phyloP scores from a whole-genome alignment of 2,797 vertebrate genomes.

The Sebastes wilsoni region DNA sequence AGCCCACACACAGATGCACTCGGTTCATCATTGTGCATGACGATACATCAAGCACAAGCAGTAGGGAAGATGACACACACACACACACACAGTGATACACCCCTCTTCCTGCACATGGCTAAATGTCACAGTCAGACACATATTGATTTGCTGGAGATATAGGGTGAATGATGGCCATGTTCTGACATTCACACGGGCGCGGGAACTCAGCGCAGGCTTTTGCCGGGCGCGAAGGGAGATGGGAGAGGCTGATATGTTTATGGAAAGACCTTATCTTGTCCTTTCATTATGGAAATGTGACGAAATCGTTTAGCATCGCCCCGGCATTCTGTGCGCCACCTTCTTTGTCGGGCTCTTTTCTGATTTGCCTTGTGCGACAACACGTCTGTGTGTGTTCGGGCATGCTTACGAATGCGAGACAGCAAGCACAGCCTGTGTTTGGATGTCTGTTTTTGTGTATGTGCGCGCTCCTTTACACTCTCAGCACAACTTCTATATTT shows the following conservation, averaged over 20 bases:
- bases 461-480: neutral
- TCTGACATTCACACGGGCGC: constrained; percentile 69
- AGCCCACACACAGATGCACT: constrained; percentile 27
- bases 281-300: constrained; percentile 73
- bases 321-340: constrained; percentile 23
- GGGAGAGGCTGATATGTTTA: constrained; percentile 65
- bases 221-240: constrained; percentile 50
- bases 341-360: constrained; percentile 20
- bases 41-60: constrained; percentile 27
- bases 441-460: constrained; percentile 3
- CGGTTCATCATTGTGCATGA: constrained; percentile 41
- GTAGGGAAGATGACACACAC: constrained; percentile 48
- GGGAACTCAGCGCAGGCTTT: constrained; percentile 27
- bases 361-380: constrained; percentile 6
- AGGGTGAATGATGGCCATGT: constrained; percentile 70
- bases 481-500: constrained; percentile 14
- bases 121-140: constrained; percentile 74
- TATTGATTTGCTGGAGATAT: constrained; percentile 76
- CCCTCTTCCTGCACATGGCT: constrained; percentile 48
- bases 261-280: constrained; percentile 75
- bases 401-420: constrained; percentile 17
- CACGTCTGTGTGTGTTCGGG: constrained; percentile 5
- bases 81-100: constrained; percentile 21
- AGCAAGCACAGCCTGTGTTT: neutral
- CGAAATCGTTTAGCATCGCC: constrained; percentile 55